Base-by-base conservation (phyloP, 1,140 invertebrate species). In the Platorchestia sp. region DNA sequence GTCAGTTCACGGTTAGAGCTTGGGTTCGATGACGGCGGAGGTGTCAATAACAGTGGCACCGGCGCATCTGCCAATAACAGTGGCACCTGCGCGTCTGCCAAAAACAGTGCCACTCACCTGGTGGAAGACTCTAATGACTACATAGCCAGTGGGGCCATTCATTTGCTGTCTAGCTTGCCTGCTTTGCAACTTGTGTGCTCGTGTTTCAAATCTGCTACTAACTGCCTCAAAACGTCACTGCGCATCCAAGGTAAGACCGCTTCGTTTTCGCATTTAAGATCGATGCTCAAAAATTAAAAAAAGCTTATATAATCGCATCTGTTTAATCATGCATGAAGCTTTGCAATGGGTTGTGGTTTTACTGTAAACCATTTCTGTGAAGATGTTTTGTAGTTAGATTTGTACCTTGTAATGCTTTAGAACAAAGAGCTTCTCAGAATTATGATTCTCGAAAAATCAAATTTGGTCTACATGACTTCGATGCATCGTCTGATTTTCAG, bases 151-250 rank as follows among this genome's bases (percentile, higher is more conserved):
- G 87, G 41, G 1, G 87, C 5, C 16, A 42, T 89, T 3, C 87
- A 89, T 89, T 89, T 89, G 87, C 41, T 89, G 36, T 89, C 87
- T 89, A 89, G 0, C 27, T 14, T 89, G 41, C n/a, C 87, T 27
- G 87, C 87, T 89, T 89, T 89, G 41, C 87, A 89, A 42, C 43
- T 89, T 19, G 87, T 89, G 87, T 89, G 87, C 27, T 89, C 87
- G 0, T 89, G 87, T 89, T 89, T 41, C 41, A 89, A 44, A 89
- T 42, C 41, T 89, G 87, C 87, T 42, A 89, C 87, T 89, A 89
- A 89, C 87, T 89, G 87, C 87, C 87, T 89, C 43, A 89, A 89
- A 89, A 89, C 87, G 36, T 89, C 87, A 10, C 87, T 89, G 41
- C 87, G 43, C n/a, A 44, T 89, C n/a, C 43, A 41, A 89, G 87